Base-by-base conservation (phyloP, 2,888 invertebrate species). In the Mythimna albipuncta region DNA sequence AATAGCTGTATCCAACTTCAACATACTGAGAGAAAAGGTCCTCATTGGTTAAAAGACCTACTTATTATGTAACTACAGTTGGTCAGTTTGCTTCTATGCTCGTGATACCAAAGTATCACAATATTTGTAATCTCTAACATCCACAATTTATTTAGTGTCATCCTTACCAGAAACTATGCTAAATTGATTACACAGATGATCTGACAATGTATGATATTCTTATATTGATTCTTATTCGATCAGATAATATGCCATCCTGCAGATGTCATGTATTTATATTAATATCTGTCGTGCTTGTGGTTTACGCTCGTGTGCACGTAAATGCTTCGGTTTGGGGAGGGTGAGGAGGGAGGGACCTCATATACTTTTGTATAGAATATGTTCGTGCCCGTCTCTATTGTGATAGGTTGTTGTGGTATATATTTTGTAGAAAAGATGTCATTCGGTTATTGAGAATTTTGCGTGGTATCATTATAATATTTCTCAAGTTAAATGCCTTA, bases 281-380 rank as follows among this genome's bases (percentile, higher is more conserved):
- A 84, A 84, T 84, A 82, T 81, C 67, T 41, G 52, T 82, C 55
- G 21, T 52, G 72, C 55, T 70, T 54, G 75, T 65, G 72, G 78
- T 82, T 82, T 64, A 67, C 82, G 85, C 82, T 82, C 77, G 82
- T 72, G 77, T 77, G 72, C 74, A 61, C 82, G 69, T 74, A 66
- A 81, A 82, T 84, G 71, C 52, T 82, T 79, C 71, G 26, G 57
- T 26, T 32, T 1, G 50, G 58, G 26, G 11, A 3, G 21, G 26
- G 0, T 1, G 16, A 7, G 11, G n/a, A 19, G 55, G 35, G 35
- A 35, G 77, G 57, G 11, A 55, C 61, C 67, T 79, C 64, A 83
- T 83, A 83, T 41, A 59, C 21, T 64, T 64, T 83, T 71, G 57
- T 79, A 62, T 55, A 58, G 64, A 47, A 79, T 72, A 79, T 83